Base-by-base conservation (phyloP, 2,113 vertebrate species). In the Misgurnus anguillicaudatus region DNA sequence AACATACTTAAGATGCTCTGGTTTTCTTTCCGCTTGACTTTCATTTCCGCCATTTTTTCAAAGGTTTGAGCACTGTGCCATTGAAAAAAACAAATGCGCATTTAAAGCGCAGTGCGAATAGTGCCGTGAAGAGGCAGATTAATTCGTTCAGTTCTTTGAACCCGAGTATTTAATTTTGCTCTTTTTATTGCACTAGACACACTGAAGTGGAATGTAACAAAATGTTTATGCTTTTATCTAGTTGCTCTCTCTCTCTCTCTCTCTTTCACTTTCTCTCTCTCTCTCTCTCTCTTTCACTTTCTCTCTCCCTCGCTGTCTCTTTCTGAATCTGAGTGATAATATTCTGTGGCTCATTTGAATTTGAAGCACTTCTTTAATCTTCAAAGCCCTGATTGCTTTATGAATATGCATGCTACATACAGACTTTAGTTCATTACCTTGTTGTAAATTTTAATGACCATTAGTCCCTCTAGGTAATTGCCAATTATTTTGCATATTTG, bases 361-460 rank as follows among this genome's bases (percentile, higher is more conserved):
- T 98, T 99, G 96, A 98, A 99, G 96, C 96, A 96, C 96, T 98
- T 96, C 96, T 99, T 98, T 99, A 99, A 99, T 99, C 97, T 99
- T 97, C 97, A 98, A 98, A 98, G 96, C 96, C 94, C 95, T 96
- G 95, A 97, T 95, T 95, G 96, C 95, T 96, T 97, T 97, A 98
- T 99, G 98, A 98, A 99, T 99, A 99, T 99, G 95, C 96, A 99
- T 99, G 95, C 93, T 94, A 95, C 96, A 96, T 95, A 95, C 96
- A 98, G 98, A 98, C 97, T 98, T 98, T 96, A 98, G 95, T 99
- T 99, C 98, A 99, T 99, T 99, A 98, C 96, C 96, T 98, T 95
- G 97, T 99, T 98, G 97, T 98, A 98, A 97, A 98, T 98, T 98
- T 97, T 99, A 99, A 99, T 98, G 97, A 97, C 98, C 97, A 99